Percentiles rank a stretch among this genome's conserved stretches.
These are phyloP conservation scores for Ascidia mentula DNA, from an alignment of 23 tunicate species.

Conservation along the genomic window DNA sequence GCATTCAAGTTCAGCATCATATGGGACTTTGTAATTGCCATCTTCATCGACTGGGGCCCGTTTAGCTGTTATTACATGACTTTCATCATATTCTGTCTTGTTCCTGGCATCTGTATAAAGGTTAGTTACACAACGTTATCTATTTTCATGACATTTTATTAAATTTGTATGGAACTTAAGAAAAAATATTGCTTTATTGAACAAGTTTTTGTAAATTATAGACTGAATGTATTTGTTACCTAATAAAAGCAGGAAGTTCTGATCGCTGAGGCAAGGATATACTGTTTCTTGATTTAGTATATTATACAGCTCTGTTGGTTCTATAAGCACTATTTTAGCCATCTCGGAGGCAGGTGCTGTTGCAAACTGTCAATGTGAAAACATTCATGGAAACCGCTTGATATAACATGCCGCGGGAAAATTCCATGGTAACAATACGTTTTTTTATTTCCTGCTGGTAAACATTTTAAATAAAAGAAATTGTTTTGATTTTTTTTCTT, in stretches of 20 bases:
- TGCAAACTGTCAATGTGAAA: not conserved
- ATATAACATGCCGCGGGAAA: not conserved
- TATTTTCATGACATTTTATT: too few species aligned
- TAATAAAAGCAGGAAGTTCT: conserved; percentile 67
- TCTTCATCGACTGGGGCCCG: conserved; percentile 47
- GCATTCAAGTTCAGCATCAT: conserved; percentile 93
- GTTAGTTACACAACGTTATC: not conserved
- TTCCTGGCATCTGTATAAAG: conserved; percentile 87
- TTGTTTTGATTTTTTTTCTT: too few species aligned
- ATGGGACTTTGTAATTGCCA: conserved; percentile 54
- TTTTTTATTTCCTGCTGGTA: too few species aligned
- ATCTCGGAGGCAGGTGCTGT: too few species aligned
- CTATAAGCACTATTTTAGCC: conserved; percentile 71
- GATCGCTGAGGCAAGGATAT: conserved; percentile 88
- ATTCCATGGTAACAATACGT: not conserved
- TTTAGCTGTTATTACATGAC: conserved; percentile 85
- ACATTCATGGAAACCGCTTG: not conserved
- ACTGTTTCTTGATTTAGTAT: conserved; percentile 75
- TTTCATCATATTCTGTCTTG: conserved; percentile 83
- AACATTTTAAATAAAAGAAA: too few species aligned
- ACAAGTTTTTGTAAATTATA: not conserved
- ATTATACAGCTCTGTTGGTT: conserved; percentile 84
- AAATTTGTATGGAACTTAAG: not conserved
- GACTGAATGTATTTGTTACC: conserved; percentile 33
- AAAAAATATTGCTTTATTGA: not conserved